Evolutionary conservation across 2,888 invertebrate species (phyloP).

Genomic region (Diachrysia chrysitis): DNA sequence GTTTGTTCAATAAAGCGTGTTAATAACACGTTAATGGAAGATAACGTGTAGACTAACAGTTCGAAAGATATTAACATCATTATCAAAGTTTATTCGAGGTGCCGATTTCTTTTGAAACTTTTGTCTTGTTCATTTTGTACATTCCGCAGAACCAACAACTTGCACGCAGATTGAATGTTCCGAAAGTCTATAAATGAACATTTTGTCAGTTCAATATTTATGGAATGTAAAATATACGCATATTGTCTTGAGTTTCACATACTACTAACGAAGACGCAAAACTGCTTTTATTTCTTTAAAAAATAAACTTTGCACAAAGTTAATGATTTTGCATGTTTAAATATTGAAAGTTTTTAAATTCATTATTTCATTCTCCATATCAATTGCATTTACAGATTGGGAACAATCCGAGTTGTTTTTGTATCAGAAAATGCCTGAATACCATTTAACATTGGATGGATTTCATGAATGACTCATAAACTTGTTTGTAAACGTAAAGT

Average conservation of each 20-base stretch:
- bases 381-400: constrained; percentile 19
- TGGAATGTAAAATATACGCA: neutral
- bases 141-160: neutral
- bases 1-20: constrained; percentile 36
- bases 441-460: constrained; percentile 43
- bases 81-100: constrained; percentile 20
- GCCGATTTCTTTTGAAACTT: constrained; percentile 17
- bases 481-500: constrained; percentile 50
- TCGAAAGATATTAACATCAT: constrained; percentile 19
- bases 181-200: neutral
- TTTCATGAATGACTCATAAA: constrained; percentile 62
- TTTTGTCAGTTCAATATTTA: neutral
- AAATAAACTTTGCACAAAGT: constrained; percentile 7
- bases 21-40: constrained; percentile 32
- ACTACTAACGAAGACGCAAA: neutral
- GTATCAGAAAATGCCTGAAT: constrained; percentile 32
- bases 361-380: constrained; percentile 34
- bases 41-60: constrained; percentile 16
- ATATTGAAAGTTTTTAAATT: constrained; percentile 26
- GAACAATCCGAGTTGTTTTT: constrained; percentile 17
- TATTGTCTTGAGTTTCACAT: neutral
- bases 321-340: constrained; percentile 17
- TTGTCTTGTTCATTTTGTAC: constrained; percentile 9
- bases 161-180: neutral
- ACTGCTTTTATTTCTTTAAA: neutral